Percentiles rank a stretch among this genome's conserved stretches.
Evolutionary conservation across 2,113 vertebrate species (phyloP).

Genomic region (Toxostoma redivivum): DNA sequence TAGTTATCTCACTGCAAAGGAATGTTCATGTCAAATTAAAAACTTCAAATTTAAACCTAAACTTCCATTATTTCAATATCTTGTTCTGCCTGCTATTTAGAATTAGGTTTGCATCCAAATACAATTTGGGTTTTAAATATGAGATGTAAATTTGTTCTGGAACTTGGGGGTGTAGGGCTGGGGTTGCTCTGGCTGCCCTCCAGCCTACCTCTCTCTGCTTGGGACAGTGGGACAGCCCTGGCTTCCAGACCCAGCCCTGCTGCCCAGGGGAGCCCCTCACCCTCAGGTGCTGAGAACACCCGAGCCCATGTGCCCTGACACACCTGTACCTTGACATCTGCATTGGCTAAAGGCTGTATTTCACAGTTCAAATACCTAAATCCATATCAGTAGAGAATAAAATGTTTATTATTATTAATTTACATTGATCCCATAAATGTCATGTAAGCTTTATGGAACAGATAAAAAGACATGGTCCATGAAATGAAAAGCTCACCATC

Average conservation of each 20-base stretch:
- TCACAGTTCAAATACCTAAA: background rate
- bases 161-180: background rate
- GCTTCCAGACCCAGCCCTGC: rapidly evolving
- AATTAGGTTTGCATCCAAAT: background rate
- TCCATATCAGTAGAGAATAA: background rate
- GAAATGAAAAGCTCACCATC: constrained; percentile 36
- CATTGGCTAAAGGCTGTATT: background rate
- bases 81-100: background rate
- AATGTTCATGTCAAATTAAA: background rate
- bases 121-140: background rate
- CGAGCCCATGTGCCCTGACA: rapidly evolving
- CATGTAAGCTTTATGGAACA: constrained; percentile 36
- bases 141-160: background rate
- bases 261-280: background rate
- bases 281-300: background rate
- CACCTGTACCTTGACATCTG: background rate
- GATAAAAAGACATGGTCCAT: constrained; percentile 37
- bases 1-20: background rate
- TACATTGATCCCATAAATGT: constrained; percentile 12
- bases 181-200: background rate
- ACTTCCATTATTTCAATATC: background rate
- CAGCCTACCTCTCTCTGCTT: background rate
- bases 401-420: constrained; percentile 50
- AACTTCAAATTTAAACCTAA: background rate
- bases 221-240: background rate